Percentiles rank a stretch among this genome's conserved stretches.
Conservation (phyloP, 2,113 vertebrate species). For the Sprattus sprattus region DNA sequence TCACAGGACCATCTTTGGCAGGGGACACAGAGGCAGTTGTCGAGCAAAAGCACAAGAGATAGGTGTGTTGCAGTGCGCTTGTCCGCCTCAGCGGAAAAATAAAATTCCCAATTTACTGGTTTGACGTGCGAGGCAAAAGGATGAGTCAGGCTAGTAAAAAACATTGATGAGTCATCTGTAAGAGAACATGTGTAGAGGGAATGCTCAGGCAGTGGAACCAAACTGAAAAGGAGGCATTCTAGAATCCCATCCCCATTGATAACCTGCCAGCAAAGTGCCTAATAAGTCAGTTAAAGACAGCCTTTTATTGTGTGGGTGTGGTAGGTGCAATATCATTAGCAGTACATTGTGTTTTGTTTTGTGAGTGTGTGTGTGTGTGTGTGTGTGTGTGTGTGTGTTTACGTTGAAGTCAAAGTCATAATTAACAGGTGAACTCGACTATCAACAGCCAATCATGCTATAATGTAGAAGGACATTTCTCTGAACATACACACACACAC, state of each 20-base stretch:
- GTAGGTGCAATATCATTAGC: background rate
- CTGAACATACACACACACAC: background rate
- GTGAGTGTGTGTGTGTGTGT: background rate
- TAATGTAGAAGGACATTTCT: background rate
- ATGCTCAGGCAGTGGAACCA: background rate
- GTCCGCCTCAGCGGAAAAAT: constrained; percentile 38
- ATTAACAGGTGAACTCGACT: background rate
- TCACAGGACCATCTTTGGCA: constrained; percentile 29
- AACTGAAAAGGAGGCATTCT: constrained; percentile 19
- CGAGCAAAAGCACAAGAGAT: background rate
- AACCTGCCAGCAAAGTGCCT: constrained; percentile 12
- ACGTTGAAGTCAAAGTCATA: background rate
- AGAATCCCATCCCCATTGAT: constrained; percentile 26
- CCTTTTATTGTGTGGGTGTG: background rate
- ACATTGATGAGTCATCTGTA: constrained; percentile 57
- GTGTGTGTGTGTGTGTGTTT: background rate
- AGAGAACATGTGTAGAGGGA: constrained; percentile 29
- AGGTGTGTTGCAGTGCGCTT: background rate
- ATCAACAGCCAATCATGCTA: background rate
- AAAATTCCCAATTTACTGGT: constrained; percentile 47
- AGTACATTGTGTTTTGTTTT: background rate
- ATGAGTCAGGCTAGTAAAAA: constrained; percentile 52
- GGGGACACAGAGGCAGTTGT: background rate
- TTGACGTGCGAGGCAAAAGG: constrained; percentile 33
- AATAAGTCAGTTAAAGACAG: constrained; percentile 28